Conservation (phyloP, 2,888 invertebrate species). For the Oligia latruncula region DNA sequence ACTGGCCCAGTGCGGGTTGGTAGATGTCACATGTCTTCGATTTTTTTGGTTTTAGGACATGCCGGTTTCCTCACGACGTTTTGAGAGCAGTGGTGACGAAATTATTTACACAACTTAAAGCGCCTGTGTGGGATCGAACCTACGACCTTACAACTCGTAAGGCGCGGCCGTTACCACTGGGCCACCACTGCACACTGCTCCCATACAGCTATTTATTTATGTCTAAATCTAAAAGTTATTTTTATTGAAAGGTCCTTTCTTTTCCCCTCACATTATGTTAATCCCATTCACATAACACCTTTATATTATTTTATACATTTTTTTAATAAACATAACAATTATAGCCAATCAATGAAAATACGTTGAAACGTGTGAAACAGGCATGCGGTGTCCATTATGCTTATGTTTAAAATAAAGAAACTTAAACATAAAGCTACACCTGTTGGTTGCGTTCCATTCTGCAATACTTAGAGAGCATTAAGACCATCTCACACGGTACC, state of each 20-base stretch:
- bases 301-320: neutral
- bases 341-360: constrained; percentile 41
- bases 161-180: neutral
- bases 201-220: neutral
- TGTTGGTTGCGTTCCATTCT: constrained; percentile 37
- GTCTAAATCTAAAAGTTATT: neutral
- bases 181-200: neutral
- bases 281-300: neutral
- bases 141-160: neutral
- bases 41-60: no score
- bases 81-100: neutral
- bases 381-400: constrained; percentile 9
- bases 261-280: neutral
- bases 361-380: constrained; percentile 33
- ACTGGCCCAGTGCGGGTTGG: neutral
- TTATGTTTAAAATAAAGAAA: constrained; percentile 44
- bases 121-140: neutral
- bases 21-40: neutral
- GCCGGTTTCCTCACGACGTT: neutral
- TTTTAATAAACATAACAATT: constrained; percentile 30
- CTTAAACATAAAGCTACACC: constrained; percentile 30
- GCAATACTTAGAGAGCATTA: constrained; percentile 20
- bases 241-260: neutral
- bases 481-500: neutral
- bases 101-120: neutral